Base-by-base conservation (phyloP, 2,113 vertebrate species). In the Emydura subglobosa region DNA sequence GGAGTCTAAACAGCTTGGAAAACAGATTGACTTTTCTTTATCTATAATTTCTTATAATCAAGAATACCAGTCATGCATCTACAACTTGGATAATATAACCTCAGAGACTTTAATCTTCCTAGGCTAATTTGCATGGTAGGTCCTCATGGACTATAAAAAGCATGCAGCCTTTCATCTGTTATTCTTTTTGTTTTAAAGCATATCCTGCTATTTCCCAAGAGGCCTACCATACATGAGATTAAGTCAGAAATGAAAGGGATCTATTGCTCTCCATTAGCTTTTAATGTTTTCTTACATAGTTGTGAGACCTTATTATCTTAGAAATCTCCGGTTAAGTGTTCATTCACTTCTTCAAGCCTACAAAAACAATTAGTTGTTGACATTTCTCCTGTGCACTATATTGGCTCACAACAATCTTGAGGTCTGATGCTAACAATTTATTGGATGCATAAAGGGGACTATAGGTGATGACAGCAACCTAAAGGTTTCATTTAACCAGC, bases 111-210 rank as follows among this genome's bases (percentile, higher is more conserved):
- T 91, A 91, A 91, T 97, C 53, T 95, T 95, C 86, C 91, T 91
- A 55, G 42, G 59, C 79, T 96, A 96, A 96, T 97, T 97, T 97
- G 29, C 91, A 91, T 90, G 17, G 51, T 87, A 87, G 79, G 89
- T 92, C 76, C 29, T 83, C 78, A 87, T 44, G 76, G 78, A 82
- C 25, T 61, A 49, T 68, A 96, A 85, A 14, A 88, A 51, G 6
- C 2, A 88, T 85, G 39, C 31, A 74, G n/a, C 11, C 68, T 91
- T 93, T 95, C 3, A 91, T 68, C 34, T 87, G 39, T 31, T 95
- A 47, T 65, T 95, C 49, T 65, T 54, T 89, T 79, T 82, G 34
- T 92, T 92, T 88, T 90, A 92, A 92, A 91, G 79, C 57, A 72
- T 86, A 84, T 83, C 68, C 31, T 78, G 2, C 50, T 89, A 11